phyloP scores from a whole-genome alignment of 2,888 invertebrate species.

The Eupithecia exiguata region DNA sequence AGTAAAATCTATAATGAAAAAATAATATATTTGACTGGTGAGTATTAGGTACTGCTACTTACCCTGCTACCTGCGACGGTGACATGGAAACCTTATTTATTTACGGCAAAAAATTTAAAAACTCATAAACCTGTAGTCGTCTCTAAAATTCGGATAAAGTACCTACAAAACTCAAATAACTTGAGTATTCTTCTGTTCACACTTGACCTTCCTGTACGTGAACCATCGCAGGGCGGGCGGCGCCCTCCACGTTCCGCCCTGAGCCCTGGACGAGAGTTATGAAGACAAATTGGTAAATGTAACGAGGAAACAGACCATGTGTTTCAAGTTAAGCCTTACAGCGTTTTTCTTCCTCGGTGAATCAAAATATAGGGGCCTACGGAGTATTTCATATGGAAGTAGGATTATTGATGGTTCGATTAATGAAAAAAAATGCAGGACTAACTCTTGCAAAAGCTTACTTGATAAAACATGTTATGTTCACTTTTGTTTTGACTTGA shows the following conservation, averaged over 20 bases:
- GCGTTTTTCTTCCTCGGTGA: background rate
- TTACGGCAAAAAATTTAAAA: background rate
- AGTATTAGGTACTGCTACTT: too few species aligned
- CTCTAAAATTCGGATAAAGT: background rate
- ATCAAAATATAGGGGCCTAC: background rate
- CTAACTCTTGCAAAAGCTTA: background rate
- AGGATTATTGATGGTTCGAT: background rate
- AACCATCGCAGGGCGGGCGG: background rate
- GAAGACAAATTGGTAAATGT: slow-evolving; percentile 5
- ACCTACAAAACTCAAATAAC: background rate
- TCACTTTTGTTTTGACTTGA: background rate
- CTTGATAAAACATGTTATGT: background rate
- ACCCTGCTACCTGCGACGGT: too few species aligned
- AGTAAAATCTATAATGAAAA: too few species aligned
- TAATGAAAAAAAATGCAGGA: background rate
- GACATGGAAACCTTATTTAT: too few species aligned
- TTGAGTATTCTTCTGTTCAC: background rate
- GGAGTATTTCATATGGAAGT: background rate
- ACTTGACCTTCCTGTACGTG: background rate
- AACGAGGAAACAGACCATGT: slow-evolving; percentile 14
- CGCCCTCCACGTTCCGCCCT: background rate
- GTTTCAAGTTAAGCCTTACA: slow-evolving; percentile 7
- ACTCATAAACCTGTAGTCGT: too few species aligned
- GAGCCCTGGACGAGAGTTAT: slow-evolving; percentile 1
- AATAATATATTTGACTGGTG: too few species aligned